A percentile compares a stretch with the other conserved stretches of the same genome.
Conservation (phyloP, 1,140 invertebrate genomes). For the Diorhabda sublineata region DNA sequence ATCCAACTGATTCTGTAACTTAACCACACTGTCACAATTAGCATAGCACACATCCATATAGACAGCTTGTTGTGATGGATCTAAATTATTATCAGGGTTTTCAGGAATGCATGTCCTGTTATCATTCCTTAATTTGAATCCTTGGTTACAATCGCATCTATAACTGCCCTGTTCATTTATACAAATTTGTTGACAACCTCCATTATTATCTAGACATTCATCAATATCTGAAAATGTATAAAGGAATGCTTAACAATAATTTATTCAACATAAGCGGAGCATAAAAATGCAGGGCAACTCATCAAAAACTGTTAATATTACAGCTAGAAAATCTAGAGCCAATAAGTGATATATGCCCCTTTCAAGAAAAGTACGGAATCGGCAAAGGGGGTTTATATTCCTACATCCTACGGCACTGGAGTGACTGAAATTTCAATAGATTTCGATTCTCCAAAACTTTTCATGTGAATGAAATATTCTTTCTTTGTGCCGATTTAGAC, state of each 20-base stretch:
- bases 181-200: conserved; percentile 59
- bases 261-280: background rate
- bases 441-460: too few relatives aligned
- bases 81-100: conserved; percentile 27
- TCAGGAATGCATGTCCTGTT: conserved; percentile 55
- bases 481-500: too few relatives aligned
- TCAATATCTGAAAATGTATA: conserved; percentile 58
- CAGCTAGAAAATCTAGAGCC: background rate
- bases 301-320: background rate
- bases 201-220: conserved; percentile 61
- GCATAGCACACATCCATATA: conserved; percentile 54
- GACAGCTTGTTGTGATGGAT: conserved; percentile 44
- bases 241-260: background rate
- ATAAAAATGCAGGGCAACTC: background rate
- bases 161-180: conserved; percentile 57
- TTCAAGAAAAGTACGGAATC: background rate
- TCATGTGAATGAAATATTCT: too few relatives aligned
- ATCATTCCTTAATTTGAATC: conserved; percentile 53
- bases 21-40: conserved; percentile 55
- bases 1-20: conserved; percentile 55
- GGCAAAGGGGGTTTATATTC: background rate
- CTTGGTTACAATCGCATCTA: conserved; percentile 54
- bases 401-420: background rate
- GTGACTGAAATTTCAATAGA: too few relatives aligned
- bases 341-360: background rate